Evolutionary conservation across 2,797 vertebrate species (phyloP).

Genomic region (Spinus pinus): DNA sequence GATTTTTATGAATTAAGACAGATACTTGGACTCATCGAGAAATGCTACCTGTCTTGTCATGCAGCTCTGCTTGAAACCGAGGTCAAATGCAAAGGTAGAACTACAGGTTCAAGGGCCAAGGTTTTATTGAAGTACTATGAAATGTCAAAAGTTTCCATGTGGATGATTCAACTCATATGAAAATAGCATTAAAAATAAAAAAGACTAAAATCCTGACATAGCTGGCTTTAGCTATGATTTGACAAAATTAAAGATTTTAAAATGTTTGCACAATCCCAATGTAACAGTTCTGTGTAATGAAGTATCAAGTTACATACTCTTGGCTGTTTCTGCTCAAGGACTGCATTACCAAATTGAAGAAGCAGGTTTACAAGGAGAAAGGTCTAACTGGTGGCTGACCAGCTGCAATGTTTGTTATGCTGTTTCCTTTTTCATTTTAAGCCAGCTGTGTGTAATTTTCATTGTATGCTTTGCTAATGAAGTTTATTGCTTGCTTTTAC

Average conservation of each 20-base stretch:
- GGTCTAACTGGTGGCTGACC: slow-evolving; percentile 25
- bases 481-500: slow-evolving; percentile 35
- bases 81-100: not conserved
- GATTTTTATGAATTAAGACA: not conserved
- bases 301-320: not conserved
- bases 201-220: not conserved
- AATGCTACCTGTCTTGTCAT: not conserved
- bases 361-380: slow-evolving; percentile 28
- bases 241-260: not conserved
- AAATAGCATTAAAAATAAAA: not conserved
- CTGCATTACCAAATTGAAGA: not conserved
- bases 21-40: not conserved
- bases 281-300: not conserved
- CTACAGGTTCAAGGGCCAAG: not conserved
- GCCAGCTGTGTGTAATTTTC: slow-evolving; percentile 51
- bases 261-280: not conserved
- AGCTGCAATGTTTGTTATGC: slow-evolving; percentile 40
- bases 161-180: not conserved
- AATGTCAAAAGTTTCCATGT: not conserved
- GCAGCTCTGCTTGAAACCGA: not conserved
- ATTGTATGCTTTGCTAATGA: slow-evolving; percentile 55
- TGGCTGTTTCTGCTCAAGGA: slow-evolving; percentile 35
- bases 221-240: not conserved
- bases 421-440: slow-evolving; percentile 60
- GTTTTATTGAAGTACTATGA: not conserved